Percentiles rank a stretch among this genome's conserved stretches.
Conservation (phyloP, 2,888 invertebrate species). For the Morpho helenor region DNA sequence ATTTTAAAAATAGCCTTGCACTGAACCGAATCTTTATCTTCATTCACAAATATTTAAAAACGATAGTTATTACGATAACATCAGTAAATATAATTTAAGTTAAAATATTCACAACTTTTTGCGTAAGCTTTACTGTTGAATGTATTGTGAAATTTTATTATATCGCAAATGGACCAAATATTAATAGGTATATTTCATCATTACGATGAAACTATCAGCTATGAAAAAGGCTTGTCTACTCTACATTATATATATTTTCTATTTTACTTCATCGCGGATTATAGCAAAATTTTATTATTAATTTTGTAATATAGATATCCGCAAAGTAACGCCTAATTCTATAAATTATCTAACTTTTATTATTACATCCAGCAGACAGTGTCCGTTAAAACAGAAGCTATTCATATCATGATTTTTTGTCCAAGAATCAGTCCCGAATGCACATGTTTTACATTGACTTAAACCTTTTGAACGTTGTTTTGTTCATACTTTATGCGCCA, state of each 20-base stretch:
- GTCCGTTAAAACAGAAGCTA: neutral
- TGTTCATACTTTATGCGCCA: conserved; percentile 15
- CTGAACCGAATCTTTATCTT: conserved; percentile 17
- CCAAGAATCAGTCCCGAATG: neutral
- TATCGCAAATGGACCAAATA: too few relatives aligned
- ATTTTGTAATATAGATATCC: too few relatives aligned
- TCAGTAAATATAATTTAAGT: neutral
- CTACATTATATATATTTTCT: too few relatives aligned
- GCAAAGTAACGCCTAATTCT: too few relatives aligned
- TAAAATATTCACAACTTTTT: neutral
- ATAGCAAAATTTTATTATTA: too few relatives aligned
- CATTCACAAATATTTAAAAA: conserved; percentile 14
- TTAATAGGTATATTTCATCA: too few relatives aligned
- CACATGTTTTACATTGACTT: conserved; percentile 32
- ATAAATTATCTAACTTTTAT: conserved; percentile 1
- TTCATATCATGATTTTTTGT: conserved; percentile 1
- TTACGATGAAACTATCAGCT: too few relatives aligned
- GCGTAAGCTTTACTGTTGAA: neutral
- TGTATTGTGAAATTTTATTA: too few relatives aligned
- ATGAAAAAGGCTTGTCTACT: too few relatives aligned
- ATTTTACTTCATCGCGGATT: too few relatives aligned
- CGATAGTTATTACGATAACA: conserved; percentile 4
- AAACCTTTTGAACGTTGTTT: conserved; percentile 25
- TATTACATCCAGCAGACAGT: neutral
- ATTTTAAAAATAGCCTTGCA: conserved; percentile 13